Base-by-base conservation (phyloP, 2,888 invertebrate genomes). In the Tetragonisca angustula region DNA sequence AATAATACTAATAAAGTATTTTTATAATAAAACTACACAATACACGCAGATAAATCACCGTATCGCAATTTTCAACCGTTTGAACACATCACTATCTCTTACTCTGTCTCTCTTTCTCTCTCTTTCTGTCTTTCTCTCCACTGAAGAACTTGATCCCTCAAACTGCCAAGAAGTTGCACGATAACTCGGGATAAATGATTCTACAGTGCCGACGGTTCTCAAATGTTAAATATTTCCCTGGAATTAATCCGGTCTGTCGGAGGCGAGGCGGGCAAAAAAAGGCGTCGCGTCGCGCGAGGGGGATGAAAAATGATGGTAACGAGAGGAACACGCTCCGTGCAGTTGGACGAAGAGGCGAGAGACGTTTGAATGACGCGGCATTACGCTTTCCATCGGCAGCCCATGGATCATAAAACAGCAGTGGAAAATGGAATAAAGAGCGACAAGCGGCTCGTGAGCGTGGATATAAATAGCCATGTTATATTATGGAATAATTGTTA, bases 401-500 rank as follows among this genome's bases (percentile, higher is more conserved):
- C 21, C 9, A 49, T 32, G 68, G 54, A 82, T 80, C 65, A 71
- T 75, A 67, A 76, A 81, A 59, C 52, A 19, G 15, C 36, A 3
- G 27, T 15, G 64, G 61, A 56, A 54, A 73, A 65, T 32, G 70
- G 68, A 74, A 71, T 62, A 54, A 70, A 71, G 54, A 76, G 64
- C 27, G 56, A 17, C 52, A 50, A 78, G 27, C 62, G 73, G 56
- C 21, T n/a, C 19, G n/a, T 50, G 36, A 43, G 32, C 73, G 76
- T 43, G 0, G 61, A 19, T 77, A 69, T 68, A 73, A 76, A 80
- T 75, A 83, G 32, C 68, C 75, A 36, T 15, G 62, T 80, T 13
- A 27, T 27, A 27, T 4, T n/a, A 49, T 36, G 70, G 70, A 81
- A 81, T 86, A 87, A 86, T 86, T 78, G 54, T 24, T n/a, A 62